A percentile compares a stretch with the other conserved stretches of the same genome.
Evolutionary conservation across 2,113 vertebrate species (phyloP).

Genomic region (Notothenia rossii): DNA sequence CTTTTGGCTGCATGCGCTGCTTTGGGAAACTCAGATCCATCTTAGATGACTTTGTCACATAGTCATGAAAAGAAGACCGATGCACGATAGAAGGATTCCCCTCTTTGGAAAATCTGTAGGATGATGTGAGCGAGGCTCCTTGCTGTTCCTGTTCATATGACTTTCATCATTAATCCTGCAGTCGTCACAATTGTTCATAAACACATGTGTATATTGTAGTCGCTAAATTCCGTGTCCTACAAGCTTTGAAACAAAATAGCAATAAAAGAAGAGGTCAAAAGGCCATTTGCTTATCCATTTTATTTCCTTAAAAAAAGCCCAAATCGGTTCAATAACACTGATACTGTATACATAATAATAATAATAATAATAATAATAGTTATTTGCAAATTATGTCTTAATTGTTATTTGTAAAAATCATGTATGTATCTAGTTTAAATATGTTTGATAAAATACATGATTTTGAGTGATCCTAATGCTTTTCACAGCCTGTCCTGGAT

Average conservation of each 20-base stretch:
- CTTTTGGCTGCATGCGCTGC: slow-evolving; percentile 33
- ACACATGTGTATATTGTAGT: not conserved
- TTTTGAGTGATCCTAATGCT: not conserved
- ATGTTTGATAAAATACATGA: not conserved
- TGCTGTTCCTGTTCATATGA: slow-evolving; percentile 1
- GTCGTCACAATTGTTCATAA: slow-evolving; percentile 8
- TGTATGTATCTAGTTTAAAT: not conserved
- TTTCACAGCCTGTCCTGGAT: not conserved
- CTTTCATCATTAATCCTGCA: not conserved
- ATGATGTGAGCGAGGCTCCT: not conserved
- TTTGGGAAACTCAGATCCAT: not conserved
- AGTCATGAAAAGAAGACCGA: not conserved
- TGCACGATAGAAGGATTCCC: not conserved
- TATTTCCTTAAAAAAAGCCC: not conserved
- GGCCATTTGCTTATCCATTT: not conserved
- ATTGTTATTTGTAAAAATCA: not conserved
- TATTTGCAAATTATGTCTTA: not conserved
- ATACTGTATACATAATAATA: not conserved
- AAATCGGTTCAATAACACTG: not conserved
- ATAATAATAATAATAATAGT: not conserved
- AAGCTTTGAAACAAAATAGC: not conserved
- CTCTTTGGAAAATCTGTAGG: slow-evolving; percentile 1
- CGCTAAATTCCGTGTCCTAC: not conserved
- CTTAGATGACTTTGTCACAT: not conserved
- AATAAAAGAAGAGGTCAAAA: not conserved